Base-by-base conservation (phyloP, 2,888 invertebrate genomes). In the Hedychridium roseum region DNA sequence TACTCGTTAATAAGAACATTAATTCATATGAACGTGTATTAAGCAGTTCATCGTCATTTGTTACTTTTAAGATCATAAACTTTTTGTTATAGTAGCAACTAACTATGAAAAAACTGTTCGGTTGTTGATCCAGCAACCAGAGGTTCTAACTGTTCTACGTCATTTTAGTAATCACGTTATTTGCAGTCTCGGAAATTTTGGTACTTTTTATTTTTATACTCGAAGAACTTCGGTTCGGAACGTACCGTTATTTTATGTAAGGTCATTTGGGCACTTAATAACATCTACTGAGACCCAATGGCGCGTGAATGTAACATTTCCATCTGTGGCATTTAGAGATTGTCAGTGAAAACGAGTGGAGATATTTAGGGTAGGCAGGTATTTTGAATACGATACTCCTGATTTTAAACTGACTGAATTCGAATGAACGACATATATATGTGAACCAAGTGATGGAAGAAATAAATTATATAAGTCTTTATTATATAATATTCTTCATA, bases 401-500 rank as follows among this genome's bases (percentile, higher is more conserved):
- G 51, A 56, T 61, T 71, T 65, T 54, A 61, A 23, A 66, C 50
- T 50, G 71, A 71, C 67, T 69, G 70, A 71, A 61, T 50, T 48
- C 40, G 54, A 62, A 57, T 12, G 38, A 40, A 45, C 32, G 9
- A 35, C n/a, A 44, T 38, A 46, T 40, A 41, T 48, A 49, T 42
- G 40, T 40, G 42, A 46, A 47, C 43, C 52, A 48, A 43, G 44
- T 55, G 51, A 47, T 35, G 41, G 50, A 45, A 57, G 50, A 57
- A 54, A 58, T 57, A 52, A 69, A 71, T 66, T 63, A 58, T 70
- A 72, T 70, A 70, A 70, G 61, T 69, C 61, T 70, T 66, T 61
- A 70, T 64, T 64, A 69, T 63, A 65, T 62, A 63, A 66, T 69
- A 68, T 71, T 69, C 60, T 62, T 70, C 67, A 69, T 71, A 73